A percentile compares a stretch with the other conserved stretches of the same genome.
Conservation (phyloP, 2,888 invertebrate species). For the Heliconius charithonia region DNA sequence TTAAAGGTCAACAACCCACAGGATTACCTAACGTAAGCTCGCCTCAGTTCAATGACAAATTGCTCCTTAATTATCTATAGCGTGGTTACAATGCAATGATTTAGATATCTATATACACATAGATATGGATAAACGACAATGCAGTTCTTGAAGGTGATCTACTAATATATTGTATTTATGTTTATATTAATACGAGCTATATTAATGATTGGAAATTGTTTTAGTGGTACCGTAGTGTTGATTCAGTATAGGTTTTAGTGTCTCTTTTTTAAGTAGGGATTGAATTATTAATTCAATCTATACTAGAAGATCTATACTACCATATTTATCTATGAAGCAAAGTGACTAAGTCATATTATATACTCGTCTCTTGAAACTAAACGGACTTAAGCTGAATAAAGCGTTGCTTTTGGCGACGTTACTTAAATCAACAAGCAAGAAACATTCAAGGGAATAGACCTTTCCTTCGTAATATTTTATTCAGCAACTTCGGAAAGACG, state of each 20-base stretch:
- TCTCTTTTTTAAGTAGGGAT: too few relatives aligned
- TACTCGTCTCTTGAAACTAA: background rate
- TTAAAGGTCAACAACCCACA: conserved; percentile 43
- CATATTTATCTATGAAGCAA: background rate
- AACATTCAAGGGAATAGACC: background rate
- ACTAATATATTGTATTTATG: background rate
- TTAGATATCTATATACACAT: background rate
- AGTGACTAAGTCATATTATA: background rate
- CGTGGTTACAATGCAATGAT: conserved; percentile 49
- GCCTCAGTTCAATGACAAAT: conserved; percentile 48
- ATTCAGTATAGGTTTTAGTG: background rate
- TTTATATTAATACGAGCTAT: background rate
- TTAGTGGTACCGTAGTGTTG: background rate
- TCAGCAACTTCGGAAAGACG: background rate
- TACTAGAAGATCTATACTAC: background rate
- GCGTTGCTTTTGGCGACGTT: background rate
- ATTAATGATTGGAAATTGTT: background rate
- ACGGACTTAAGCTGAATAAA: background rate
- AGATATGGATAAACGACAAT: background rate
- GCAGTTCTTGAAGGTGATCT: background rate
- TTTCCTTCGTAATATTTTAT: background rate
- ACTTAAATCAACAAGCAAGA: background rate
- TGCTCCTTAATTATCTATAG: conserved; percentile 69
- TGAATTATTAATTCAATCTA: too few relatives aligned
- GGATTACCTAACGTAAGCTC: conserved; percentile 39